Evolutionary conservation across 2,113 vertebrate genomes (phyloP).

Genomic region (Mustela lutreola): DNA sequence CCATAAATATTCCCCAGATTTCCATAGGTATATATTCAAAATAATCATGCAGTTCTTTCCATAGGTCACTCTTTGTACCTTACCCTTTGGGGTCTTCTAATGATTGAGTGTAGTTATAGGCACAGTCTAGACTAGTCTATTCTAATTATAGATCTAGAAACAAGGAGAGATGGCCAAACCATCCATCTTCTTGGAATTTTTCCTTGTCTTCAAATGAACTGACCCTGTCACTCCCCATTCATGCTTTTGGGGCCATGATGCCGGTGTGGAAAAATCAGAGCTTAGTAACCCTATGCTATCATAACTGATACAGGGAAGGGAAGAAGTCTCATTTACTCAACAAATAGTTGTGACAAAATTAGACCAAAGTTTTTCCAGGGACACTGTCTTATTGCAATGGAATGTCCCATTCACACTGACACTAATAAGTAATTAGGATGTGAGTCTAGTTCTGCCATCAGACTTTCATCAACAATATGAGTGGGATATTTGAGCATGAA

Average conservation of each 20-base stretch:
- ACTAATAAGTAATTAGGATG: background rate
- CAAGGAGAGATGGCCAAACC: background rate
- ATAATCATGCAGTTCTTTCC: background rate
- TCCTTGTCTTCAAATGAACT: background rate
- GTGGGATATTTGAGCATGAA: background rate
- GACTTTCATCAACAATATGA: background rate
- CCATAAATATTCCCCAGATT: background rate
- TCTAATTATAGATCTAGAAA: background rate
- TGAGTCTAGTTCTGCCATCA: background rate
- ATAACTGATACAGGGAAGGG: background rate
- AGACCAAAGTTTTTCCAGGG: background rate
- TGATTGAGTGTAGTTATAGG: background rate
- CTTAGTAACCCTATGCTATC: background rate
- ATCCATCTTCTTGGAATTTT: background rate
- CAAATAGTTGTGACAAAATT: conserved; percentile 23
- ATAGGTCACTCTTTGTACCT: background rate
- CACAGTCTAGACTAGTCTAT: background rate
- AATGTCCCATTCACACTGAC: background rate
- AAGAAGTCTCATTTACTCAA: background rate
- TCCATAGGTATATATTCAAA: background rate
- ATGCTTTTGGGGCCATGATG: background rate
- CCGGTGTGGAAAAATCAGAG: background rate
- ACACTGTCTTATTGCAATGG: background rate
- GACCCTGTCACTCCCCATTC: background rate
- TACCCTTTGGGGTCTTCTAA: background rate